phyloP scores from a whole-genome alignment of 1,140 invertebrate genomes.

The Apis laboriosa region DNA sequence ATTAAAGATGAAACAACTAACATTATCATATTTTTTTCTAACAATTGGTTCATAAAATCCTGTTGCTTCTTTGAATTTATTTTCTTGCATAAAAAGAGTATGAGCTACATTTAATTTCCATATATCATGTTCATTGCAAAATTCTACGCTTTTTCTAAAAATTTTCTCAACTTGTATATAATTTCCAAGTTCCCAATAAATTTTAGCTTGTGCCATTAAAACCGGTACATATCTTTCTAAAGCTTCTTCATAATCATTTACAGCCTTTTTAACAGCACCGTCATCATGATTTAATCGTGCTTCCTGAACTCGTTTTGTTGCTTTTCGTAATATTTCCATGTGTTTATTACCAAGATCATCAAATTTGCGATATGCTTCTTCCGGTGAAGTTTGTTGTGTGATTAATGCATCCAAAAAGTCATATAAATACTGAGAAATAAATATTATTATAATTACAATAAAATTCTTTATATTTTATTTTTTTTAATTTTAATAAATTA shows the following conservation, averaged over 20 bases:
- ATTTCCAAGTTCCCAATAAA: constrained; percentile 99
- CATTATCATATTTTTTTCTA: constrained; percentile 97
- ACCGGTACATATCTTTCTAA: constrained; percentile 95
- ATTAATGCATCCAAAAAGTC: constrained; percentile 97
- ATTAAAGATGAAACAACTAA: constrained; percentile 73
- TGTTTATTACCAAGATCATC: constrained; percentile 96
- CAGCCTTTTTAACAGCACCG: constrained; percentile 92
- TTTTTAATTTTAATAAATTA: neutral
- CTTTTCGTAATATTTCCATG: constrained; percentile 93
- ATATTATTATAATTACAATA: neutral
- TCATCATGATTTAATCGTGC: constrained; percentile 93
- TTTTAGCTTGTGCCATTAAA: constrained; percentile 99
- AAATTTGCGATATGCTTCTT: constrained; percentile 98
- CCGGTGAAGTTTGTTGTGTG: constrained; percentile 97
- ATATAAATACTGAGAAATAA: constrained; percentile 88
- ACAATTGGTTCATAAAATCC: constrained; percentile 99
- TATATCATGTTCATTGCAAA: constrained; percentile 97
- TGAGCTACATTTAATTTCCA: constrained; percentile 99
- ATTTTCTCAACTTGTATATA: constrained; percentile 97
- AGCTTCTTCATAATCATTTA: constrained; percentile 96
- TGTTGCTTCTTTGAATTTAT: constrained; percentile 98
- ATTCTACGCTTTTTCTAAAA: constrained; percentile 97
- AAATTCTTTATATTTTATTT: neutral
- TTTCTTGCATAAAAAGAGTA: constrained; percentile 99
- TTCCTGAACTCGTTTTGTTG: constrained; percentile 96